phyloP scores from a whole-genome alignment of 2,113 vertebrate genomes.

The Oenanthe melanoleuca region DNA sequence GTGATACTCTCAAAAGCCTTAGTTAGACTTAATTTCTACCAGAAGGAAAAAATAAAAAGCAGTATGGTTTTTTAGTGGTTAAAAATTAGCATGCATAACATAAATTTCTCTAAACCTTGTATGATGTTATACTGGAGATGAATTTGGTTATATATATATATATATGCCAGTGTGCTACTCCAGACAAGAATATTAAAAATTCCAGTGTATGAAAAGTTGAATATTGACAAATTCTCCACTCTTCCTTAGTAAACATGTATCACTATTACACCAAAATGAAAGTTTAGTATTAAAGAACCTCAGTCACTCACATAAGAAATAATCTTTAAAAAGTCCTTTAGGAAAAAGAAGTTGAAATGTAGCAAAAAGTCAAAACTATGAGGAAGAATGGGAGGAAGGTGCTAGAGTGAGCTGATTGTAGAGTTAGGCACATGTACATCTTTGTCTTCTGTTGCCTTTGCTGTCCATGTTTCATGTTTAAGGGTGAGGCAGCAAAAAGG shows the following conservation, averaged over 20 bases:
- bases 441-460: neutral
- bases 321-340: rapidly evolving
- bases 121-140: neutral
- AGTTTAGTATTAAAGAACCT: neutral
- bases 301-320: neutral
- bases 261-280: neutral
- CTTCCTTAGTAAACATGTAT: neutral
- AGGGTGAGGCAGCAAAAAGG: conserved; percentile 26
- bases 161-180: neutral
- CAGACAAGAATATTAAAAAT: neutral
- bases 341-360: neutral
- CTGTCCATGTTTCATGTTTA: neutral
- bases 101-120: neutral
- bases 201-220: neutral
- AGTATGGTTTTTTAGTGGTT: neutral
- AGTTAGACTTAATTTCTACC: neutral
- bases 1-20: neutral
- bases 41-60: neutral
- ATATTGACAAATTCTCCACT: neutral
- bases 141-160: neutral
- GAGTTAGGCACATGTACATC: neutral
- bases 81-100: neutral
- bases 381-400: neutral
- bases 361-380: neutral
- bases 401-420: neutral